phyloP scores from a whole-genome alignment of 2,113 vertebrate species.

The Halichoerus grypus region DNA sequence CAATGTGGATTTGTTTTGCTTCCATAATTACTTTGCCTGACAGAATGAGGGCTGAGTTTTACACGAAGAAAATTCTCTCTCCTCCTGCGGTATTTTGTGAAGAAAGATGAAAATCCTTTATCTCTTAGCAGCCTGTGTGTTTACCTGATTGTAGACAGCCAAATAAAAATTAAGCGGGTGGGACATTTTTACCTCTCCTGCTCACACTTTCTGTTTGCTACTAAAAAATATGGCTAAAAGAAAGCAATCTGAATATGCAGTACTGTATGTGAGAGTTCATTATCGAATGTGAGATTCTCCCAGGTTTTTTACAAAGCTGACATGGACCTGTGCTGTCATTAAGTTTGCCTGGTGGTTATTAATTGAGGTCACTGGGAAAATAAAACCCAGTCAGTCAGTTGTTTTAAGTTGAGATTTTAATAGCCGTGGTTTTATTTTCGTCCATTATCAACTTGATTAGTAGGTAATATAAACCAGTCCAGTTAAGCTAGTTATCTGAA shows the following conservation, averaged over 20 bases:
- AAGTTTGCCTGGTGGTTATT: neutral
- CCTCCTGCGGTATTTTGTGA: slow-evolving; percentile 47
- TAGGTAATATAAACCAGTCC: neutral
- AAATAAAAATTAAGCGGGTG: neutral
- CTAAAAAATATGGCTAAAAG: neutral
- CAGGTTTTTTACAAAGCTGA: neutral
- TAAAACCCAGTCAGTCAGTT: neutral
- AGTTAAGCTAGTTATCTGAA: neutral
- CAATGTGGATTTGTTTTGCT: slow-evolving; percentile 76
- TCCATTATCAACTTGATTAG: neutral
- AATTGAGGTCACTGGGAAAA: slow-evolving; percentile 6
- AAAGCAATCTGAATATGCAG: neutral
- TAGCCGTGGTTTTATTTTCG: neutral
- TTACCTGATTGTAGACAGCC: slow-evolving; percentile 54
- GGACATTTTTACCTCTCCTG: neutral
- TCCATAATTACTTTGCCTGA: slow-evolving; percentile 74
- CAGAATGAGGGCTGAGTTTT: slow-evolving; percentile 72
- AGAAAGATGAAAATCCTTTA: slow-evolving; percentile 57
- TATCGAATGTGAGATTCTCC: neutral
- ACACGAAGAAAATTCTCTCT: slow-evolving; percentile 60
- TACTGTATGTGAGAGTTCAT: neutral
- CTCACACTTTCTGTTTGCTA: neutral
- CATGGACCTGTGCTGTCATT: neutral
- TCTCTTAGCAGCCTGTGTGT: neutral
- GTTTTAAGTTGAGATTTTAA: neutral